Evolutionary conservation across 2,113 vertebrate genomes (phyloP).

Genomic region (Pteronura brasiliensis): DNA sequence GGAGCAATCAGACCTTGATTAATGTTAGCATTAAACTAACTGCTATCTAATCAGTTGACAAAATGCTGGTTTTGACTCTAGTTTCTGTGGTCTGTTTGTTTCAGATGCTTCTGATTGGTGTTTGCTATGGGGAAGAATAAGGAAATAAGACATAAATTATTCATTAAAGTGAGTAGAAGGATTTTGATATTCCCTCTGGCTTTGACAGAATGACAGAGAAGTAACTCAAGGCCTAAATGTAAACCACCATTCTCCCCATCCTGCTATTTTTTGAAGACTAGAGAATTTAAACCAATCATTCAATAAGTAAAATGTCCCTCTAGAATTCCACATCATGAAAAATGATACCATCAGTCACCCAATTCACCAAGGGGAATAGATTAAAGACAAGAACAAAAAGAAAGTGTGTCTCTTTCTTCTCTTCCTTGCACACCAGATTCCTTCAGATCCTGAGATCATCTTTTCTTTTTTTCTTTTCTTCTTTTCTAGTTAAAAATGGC

Average conservation of each 20-base stretch:
- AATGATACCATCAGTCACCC: conserved; percentile 4
- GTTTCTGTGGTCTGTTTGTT: conserved; percentile 63
- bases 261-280: conserved; percentile 12
- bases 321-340: conserved; percentile 46
- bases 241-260: neutral
- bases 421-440: neutral
- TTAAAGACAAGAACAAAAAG: neutral
- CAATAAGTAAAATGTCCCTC: conserved; percentile 39
- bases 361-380: neutral
- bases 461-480: neutral
- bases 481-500: neutral
- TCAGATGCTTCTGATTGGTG: conserved; percentile 61
- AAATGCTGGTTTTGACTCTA: conserved; percentile 64
- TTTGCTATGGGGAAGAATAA: conserved; percentile 54
- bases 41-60: conserved; percentile 74
- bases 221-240: conserved; percentile 46
- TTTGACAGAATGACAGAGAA: conserved; percentile 64
- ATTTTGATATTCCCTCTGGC: conserved; percentile 39
- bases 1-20: conserved; percentile 76
- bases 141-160: conserved; percentile 64
- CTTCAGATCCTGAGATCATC: neutral
- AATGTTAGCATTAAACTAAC: conserved; percentile 74
- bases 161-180: conserved; percentile 50
- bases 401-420: neutral
- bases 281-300: conserved; percentile 51